Base-by-base conservation (phyloP, 2,888 invertebrate genomes). In the Aradus depressus region DNA sequence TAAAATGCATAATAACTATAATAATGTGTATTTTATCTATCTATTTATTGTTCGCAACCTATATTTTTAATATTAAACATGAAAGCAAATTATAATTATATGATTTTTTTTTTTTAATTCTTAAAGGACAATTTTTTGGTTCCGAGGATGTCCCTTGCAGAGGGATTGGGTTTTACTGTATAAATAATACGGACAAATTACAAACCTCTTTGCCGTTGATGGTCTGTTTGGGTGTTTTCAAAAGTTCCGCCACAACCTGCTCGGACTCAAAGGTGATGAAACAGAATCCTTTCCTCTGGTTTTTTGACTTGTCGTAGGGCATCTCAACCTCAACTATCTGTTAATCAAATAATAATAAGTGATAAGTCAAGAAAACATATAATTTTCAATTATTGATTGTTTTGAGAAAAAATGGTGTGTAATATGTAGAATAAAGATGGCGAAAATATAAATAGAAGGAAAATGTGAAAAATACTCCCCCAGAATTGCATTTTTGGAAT, bases 241-340 rank as follows among this genome's bases (percentile, higher is more conserved):
- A 73, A 47, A 92, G 75, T 68, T 91, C 90, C 64, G 89, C 89
- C 25, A 92, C 92, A 49, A 91, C 86, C 69, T 89, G 87, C 70
- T 93, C 93, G 25, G 88, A 88, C 67, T 96, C 95, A 65, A 95
- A 96, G 60, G 95, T 95, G 67, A 96, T 91, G 70, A 96, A 96
- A 68, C 93, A 95, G 76, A 96, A 96, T 55, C 88, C 91, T 74
- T 95, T 88, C 63, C 95, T 81, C 70, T 92, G 91, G 68, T 91
- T 92, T 78, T 93, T 95, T 68, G 86, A 84, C 71, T 93, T 95
- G 69, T 96, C 96, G 65, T 89, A 93, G 53, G 96, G 96, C 83
- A 95, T 86, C 71, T 96, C 96, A 52, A 95, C 83, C 64, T 93
- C 91, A 56, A 90, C 82, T 63, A 95, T 89, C 92, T 93, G 67